A percentile compares a stretch with the other conserved stretches of the same genome.
These are phyloP conservation scores for Cephus runcator DNA, from an alignment of 2,888 invertebrate genomes.

Conservation along the genomic window DNA sequence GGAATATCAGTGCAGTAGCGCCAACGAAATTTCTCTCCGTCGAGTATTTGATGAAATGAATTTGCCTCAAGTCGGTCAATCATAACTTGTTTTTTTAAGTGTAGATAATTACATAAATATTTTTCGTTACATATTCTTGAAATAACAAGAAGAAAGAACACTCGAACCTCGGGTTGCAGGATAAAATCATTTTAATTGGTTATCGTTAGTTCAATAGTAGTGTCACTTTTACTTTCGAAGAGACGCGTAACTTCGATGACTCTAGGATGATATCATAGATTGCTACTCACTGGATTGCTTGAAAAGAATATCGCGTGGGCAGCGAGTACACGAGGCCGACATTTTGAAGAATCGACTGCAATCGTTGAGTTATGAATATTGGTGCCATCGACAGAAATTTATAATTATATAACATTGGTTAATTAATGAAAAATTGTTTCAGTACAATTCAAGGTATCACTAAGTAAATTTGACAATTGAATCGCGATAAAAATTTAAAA, in stretches of 20 bases:
- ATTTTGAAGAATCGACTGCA: neutral
- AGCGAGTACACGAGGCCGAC: neutral
- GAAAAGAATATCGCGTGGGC: neutral
- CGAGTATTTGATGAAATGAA: neutral
- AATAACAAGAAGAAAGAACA: neutral
- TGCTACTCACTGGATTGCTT: neutral
- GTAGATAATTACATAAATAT: neutral
- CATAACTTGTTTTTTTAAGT: too few relatives aligned
- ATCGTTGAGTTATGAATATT: neutral
- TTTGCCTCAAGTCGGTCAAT: too few relatives aligned
- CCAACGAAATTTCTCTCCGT: neutral
- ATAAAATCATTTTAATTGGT: too few relatives aligned
- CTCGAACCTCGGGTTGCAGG: too few relatives aligned
- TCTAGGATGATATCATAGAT: neutral
- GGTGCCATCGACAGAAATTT: neutral
- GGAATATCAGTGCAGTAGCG: neutral
- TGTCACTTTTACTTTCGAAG: too few relatives aligned
- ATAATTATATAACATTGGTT: neutral
- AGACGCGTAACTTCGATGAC: neutral
- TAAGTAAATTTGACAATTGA: neutral
- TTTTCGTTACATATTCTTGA: neutral
- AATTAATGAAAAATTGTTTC: neutral
- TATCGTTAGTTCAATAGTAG: too few relatives aligned
- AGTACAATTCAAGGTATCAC: neutral
- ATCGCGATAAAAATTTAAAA: neutral